Base-by-base conservation (phyloP, 2,888 invertebrate species). In the Lochmaea crataegi region DNA sequence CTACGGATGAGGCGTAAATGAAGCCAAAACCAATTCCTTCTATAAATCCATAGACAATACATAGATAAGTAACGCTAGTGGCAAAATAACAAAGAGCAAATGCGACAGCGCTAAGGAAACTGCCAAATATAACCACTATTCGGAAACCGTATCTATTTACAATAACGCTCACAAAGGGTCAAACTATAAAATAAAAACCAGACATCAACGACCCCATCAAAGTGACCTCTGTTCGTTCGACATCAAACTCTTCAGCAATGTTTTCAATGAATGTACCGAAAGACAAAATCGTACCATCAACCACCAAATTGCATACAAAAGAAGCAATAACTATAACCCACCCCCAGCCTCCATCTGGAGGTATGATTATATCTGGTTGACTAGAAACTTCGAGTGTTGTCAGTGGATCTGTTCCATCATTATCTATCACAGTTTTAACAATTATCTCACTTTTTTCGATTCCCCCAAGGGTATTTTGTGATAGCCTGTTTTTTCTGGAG, bases 331-430 rank as follows among this genome's bases (percentile, higher is more conserved):
- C 95, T 68, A 98, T 92, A 63, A 97, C 90, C 97, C 97, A 98
- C 38, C 96, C 97, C 93, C 95, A 98, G 12, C 98, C 98, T n/a
- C 98, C 97, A 83, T 97, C 97, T 0, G 97, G 97, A 1, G 97
- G 95, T 60, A 94, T 92, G 75, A 92, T 91, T 88, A 87, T 82
- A 73, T 83, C 85, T 38, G 61, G 51, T 4, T 66, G 58, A 41
- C 60, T 60, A 38, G 76, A 73, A 10, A 72, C 67, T 32, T 79
- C 69, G 12, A 73, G 71, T 32, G 71, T 38, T 38, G 32, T 75
- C 60, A 67, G 58, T 16, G 65, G 70, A 56, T 70, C 48, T 32
- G 32, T 16, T 48, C 65, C 70, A 45, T 70, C 57, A 18, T 70
- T 42, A 14, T 70, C 57, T 61, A 64, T 65, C 64, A 45, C 70